Conservation (phyloP, 2,888 invertebrate genomes). For the Dicyrtoma fusca region DNA sequence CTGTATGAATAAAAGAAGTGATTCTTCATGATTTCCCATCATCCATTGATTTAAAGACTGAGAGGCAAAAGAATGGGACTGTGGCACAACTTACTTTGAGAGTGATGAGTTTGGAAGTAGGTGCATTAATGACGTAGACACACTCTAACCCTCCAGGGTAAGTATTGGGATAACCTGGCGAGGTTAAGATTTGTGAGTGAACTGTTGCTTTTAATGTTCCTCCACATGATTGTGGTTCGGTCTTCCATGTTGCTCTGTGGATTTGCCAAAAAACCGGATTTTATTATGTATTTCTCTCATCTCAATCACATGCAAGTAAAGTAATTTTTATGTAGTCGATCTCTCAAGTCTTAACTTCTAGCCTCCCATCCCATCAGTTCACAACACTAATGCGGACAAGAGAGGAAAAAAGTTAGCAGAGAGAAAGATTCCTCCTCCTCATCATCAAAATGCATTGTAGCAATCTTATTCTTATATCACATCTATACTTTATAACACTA, state of each 20-base stretch:
- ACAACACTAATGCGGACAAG: not conserved
- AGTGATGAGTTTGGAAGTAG: constrained; percentile 88
- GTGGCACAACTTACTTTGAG: constrained; percentile 68
- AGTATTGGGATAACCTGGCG: constrained; percentile 88
- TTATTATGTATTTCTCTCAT: constrained; percentile 24
- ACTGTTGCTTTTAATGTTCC: constrained; percentile 83
- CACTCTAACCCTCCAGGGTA: constrained; percentile 97
- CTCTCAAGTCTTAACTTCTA: not conserved
- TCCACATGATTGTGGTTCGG: constrained; percentile 90
- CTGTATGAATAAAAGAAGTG: too few species aligned
- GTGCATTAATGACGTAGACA: constrained; percentile 86
- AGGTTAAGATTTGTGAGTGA: constrained; percentile 84
- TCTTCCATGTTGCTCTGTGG: constrained; percentile 84
- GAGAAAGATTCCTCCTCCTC: constrained; percentile 16
- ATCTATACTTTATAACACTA: too few species aligned
- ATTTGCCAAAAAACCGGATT: constrained; percentile 35
- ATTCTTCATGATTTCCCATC: too few species aligned
- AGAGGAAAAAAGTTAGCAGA: not conserved
- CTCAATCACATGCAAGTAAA: not conserved
- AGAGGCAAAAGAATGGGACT: too few species aligned
- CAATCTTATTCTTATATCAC: too few species aligned
- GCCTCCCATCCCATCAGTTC: not conserved
- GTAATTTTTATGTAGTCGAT: too few species aligned
- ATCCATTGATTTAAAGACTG: too few species aligned
- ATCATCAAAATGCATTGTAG: not conserved